A percentile compares a stretch with the other conserved stretches of the same genome.
Evolutionary conservation across 2,797 vertebrate genomes (phyloP).

Genomic region (Sus cebifrons): DNA sequence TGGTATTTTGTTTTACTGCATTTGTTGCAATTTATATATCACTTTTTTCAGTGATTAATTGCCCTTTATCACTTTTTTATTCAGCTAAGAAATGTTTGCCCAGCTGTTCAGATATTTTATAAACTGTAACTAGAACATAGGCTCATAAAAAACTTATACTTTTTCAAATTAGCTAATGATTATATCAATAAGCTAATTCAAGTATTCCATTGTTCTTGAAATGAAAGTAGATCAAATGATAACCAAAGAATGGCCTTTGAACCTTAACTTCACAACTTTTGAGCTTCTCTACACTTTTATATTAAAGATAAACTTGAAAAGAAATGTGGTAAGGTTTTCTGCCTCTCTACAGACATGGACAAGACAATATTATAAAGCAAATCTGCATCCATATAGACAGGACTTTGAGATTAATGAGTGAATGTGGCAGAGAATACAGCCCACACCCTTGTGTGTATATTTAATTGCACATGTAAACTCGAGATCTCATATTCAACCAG

Average conservation of each 20-base stretch:
- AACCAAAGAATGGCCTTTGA: background rate
- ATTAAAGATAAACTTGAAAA: background rate
- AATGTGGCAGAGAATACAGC: background rate
- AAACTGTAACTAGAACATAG: background rate
- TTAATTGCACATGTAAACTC: background rate
- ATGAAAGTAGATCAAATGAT: background rate
- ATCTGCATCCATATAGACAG: background rate
- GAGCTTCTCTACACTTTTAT: background rate
- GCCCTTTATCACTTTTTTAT: conserved; percentile 28
- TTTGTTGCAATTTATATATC: conserved; percentile 8
- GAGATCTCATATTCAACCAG: background rate
- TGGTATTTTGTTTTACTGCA: too few species aligned
- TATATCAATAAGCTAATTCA: conserved; percentile 4
- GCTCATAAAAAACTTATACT: conserved; percentile 38
- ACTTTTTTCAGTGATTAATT: conserved; percentile 62
- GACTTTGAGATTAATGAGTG: background rate
- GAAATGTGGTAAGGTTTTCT: background rate
- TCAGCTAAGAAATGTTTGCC: conserved; percentile 71
- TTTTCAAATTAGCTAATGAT: conserved; percentile 27
- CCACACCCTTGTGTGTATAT: too few species aligned
- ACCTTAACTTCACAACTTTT: background rate
- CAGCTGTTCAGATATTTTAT: conserved; percentile 70
- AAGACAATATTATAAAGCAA: background rate
- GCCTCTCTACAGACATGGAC: background rate
- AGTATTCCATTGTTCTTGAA: background rate